Percentiles rank a stretch among this genome's conserved stretches.
phyloP scores from a whole-genome alignment of 1,140 invertebrate genomes.

The Aphis craccivora region DNA sequence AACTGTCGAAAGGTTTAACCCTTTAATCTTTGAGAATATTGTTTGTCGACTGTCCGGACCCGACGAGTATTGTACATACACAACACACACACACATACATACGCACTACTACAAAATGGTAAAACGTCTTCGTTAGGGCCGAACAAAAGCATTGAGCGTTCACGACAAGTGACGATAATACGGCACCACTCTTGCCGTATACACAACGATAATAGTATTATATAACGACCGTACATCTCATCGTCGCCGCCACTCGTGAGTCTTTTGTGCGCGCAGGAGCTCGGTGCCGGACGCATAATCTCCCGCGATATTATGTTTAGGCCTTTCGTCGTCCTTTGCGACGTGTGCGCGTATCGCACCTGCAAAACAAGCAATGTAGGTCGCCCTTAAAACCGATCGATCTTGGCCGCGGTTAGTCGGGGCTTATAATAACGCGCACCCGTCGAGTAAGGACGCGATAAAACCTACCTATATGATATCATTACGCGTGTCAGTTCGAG shows the following conservation, averaged over 20 bases:
- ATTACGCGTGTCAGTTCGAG: no score
- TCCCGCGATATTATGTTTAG: not conserved
- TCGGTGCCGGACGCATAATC: not conserved
- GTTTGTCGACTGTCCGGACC: not conserved
- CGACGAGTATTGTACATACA: not conserved
- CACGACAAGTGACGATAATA: not conserved
- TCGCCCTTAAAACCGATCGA: not conserved
- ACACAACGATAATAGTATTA: not conserved
- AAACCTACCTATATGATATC: not conserved
- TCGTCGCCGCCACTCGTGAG: not conserved
- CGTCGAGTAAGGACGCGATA: not conserved
- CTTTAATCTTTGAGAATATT: not conserved
- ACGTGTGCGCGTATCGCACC: not conserved
- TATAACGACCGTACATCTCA: not conserved
- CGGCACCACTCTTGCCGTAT: not conserved
- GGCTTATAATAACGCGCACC: not conserved
- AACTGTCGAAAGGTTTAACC: not conserved
- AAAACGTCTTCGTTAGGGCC: conserved; percentile 6
- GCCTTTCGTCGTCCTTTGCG: not conserved
- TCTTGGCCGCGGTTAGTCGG: not conserved
- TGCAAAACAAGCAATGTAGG: not conserved
- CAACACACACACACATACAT: not conserved
- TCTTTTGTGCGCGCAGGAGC: not conserved
- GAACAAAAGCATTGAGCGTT: not conserved
- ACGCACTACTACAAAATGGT: no score